Percentiles rank a stretch among this genome's conserved stretches.
These are phyloP conservation scores for Drosophila demipolita DNA, from an alignment of 2,888 invertebrate species.

Conservation along the genomic window DNA sequence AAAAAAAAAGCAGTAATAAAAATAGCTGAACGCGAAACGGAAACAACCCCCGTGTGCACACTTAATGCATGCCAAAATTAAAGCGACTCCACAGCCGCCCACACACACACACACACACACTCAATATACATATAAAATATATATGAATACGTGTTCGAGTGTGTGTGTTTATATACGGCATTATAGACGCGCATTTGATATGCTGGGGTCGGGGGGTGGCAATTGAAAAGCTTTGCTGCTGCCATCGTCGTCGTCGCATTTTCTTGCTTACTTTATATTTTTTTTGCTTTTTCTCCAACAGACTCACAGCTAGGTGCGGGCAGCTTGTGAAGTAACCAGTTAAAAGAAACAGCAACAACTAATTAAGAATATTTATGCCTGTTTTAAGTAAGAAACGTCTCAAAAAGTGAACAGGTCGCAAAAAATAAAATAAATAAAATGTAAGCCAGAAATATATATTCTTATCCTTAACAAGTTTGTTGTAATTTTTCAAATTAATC, in stretches of 20 bases:
- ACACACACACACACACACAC: conserved; percentile 45
- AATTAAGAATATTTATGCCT: neutral
- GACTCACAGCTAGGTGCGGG: conserved; percentile 37
- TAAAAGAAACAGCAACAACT: neutral
- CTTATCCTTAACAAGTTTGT: neutral
- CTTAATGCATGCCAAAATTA: conserved; percentile 83
- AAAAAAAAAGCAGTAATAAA: conserved; percentile 45
- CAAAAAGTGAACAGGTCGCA: neutral
- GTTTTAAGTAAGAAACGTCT: neutral
- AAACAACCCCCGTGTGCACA: conserved; percentile 82
- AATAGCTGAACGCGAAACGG: conserved; percentile 61
- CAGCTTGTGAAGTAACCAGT: conserved; percentile 7
- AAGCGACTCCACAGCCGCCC: conserved; percentile 67
- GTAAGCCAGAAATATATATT: neutral
- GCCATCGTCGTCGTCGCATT: conserved; percentile 51
- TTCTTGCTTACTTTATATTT: conserved; percentile 67
- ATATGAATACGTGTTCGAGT: conserved; percentile 2
- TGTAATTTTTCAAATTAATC: neutral
- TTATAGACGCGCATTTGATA: conserved; percentile 74
- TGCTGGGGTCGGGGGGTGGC: conserved; percentile 68
- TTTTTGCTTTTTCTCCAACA: conserved; percentile 41
- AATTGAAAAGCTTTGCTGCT: conserved; percentile 80
- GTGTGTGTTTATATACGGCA: conserved; percentile 73
- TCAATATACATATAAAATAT: conserved; percentile 28
- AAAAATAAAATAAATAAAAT: no score